Conservation (phyloP, 2,888 invertebrate genomes). For the Boloria selene region DNA sequence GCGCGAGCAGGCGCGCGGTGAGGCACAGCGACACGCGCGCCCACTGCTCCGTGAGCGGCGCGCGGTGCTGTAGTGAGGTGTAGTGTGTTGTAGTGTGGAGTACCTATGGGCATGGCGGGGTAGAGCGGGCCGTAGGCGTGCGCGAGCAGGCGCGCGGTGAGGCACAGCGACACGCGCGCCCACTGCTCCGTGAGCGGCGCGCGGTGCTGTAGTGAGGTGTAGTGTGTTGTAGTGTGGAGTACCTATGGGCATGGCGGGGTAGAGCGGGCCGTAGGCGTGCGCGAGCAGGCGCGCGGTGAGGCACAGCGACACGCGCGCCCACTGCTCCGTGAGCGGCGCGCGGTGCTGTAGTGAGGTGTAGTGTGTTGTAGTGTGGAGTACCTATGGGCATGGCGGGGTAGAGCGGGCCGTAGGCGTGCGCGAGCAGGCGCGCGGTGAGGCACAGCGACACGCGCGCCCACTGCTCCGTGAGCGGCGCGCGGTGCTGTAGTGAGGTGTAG, state of each 20-base stretch:
- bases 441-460: slow-evolving; percentile 97
- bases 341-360: too few relatives aligned
- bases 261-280: slow-evolving; percentile 94
- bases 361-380: not conserved
- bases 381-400: slow-evolving; percentile 90
- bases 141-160: slow-evolving; percentile 91
- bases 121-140: slow-evolving; percentile 95
- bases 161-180: slow-evolving; percentile 95
- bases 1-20: slow-evolving; percentile 90
- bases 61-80: too few relatives aligned
- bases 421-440: slow-evolving; percentile 91
- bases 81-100: too few relatives aligned
- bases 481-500: too few relatives aligned
- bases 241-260: slow-evolving; percentile 88
- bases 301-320: slow-evolving; percentile 96
- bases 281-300: slow-evolving; percentile 91
- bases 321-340: slow-evolving; percentile 95
- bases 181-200: slow-evolving; percentile 96
- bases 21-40: slow-evolving; percentile 95
- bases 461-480: slow-evolving; percentile 95
- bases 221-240: not conserved
- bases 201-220: too few relatives aligned
- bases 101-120: slow-evolving; percentile 87
- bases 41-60: slow-evolving; percentile 97
- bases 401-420: slow-evolving; percentile 93